phyloP scores from a whole-genome alignment of 2,888 invertebrate genomes.

The Metallyticus violacea region DNA sequence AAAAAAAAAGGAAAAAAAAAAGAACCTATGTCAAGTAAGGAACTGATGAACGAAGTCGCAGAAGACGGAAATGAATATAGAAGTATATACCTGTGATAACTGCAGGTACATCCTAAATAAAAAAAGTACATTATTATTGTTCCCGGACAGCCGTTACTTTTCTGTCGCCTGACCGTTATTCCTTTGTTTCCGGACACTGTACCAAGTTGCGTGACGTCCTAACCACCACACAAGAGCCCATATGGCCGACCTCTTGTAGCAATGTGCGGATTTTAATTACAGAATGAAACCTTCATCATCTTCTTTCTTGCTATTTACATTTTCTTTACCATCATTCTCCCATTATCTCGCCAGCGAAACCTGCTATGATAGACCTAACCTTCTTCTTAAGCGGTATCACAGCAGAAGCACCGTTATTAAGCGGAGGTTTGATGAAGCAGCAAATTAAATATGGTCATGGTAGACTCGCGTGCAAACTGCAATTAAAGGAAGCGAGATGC shows the following conservation, averaged over 20 bases:
- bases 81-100: too few species aligned
- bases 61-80: too few species aligned
- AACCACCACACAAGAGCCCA: neutral
- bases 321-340: neutral
- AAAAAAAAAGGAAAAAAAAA: too few species aligned
- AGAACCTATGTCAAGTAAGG: too few species aligned
- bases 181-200: neutral
- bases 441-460: neutral
- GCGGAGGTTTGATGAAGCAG: neutral
- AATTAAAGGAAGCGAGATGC: slow-evolving; percentile 19
- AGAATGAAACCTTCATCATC: neutral
- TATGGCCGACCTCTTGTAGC: neutral
- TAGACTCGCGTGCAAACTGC: neutral
- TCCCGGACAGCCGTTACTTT: too few species aligned
- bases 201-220: neutral
- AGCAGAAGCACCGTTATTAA: too few species aligned
- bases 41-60: too few species aligned
- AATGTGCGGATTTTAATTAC: neutral
- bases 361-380: too few species aligned
- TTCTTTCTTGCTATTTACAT: neutral
- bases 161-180: neutral
- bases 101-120: too few species aligned
- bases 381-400: too few species aligned
- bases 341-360: neutral
- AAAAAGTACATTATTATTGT: too few species aligned